Percentiles rank a stretch among this genome's conserved stretches.
These are phyloP conservation scores for Prionailurus viverrinus DNA, from an alignment of 2,113 vertebrate genomes.

Conservation along the genomic window DNA sequence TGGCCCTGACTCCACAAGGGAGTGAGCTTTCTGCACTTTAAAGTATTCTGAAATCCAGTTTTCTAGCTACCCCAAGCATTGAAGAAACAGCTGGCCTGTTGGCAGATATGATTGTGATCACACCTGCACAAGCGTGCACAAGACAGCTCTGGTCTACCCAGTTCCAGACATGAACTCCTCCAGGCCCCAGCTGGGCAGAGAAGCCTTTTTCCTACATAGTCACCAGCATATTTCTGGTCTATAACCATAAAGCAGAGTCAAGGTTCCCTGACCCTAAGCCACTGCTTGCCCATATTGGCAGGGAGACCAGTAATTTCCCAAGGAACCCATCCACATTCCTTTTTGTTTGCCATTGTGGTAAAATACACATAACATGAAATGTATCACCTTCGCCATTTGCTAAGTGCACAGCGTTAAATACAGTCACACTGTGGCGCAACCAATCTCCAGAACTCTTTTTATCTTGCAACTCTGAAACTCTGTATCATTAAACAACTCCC, in stretches of 20 bases:
- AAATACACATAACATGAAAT: background rate
- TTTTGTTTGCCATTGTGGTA: background rate
- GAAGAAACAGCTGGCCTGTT: background rate
- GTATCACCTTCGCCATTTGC: background rate
- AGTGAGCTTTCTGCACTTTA: background rate
- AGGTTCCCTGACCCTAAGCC: background rate
- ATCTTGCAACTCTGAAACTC: background rate
- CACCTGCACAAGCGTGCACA: too few relatives aligned
- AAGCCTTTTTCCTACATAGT: background rate
- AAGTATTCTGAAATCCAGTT: background rate
- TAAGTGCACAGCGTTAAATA: background rate
- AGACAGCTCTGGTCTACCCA: background rate
- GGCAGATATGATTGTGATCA: background rate
- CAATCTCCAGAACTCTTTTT: background rate
- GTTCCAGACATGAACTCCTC: background rate
- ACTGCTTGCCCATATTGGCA: background rate
- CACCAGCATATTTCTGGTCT: background rate
- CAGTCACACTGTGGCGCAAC: background rate
- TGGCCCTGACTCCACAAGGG: background rate
- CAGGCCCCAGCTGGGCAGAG: background rate
- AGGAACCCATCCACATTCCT: background rate
- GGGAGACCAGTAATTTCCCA: background rate
- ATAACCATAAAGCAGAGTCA: background rate
- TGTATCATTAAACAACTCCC: background rate
- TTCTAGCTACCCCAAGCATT: background rate